Conservation (phyloP, 2,888 invertebrate species). For the Blera fallax region DNA sequence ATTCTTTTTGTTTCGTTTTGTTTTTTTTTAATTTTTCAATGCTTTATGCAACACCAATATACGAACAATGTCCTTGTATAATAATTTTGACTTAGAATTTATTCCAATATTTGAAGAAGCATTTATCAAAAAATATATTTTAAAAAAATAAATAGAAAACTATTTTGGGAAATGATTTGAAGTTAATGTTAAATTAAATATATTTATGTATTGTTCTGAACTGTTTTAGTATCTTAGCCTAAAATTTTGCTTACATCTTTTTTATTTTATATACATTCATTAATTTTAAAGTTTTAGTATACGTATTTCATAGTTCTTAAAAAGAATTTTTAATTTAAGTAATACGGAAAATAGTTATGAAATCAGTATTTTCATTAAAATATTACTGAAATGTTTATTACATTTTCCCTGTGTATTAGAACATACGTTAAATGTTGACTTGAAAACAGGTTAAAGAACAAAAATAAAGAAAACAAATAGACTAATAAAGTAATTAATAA, state of each 20-base stretch:
- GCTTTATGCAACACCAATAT: conserved; percentile 57
- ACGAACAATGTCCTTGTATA: conserved; percentile 58
- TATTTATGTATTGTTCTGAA: conserved; percentile 68
- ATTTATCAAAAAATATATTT: conserved; percentile 71
- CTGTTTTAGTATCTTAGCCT: conserved; percentile 61
- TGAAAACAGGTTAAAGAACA: not conserved
- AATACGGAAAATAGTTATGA: not conserved
- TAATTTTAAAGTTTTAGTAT: conserved; percentile 61
- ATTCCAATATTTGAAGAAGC: conserved; percentile 61
- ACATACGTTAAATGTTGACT: conserved; percentile 29
- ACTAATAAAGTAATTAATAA: not conserved
- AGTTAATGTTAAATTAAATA: conserved; percentile 27
- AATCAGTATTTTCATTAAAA: not conserved
- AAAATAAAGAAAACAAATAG: not conserved
- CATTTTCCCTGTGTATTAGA: conserved; percentile 52
- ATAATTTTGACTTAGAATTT: conserved; percentile 64
- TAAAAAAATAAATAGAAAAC: conserved; percentile 49
- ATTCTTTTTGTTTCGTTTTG: conserved; percentile 7
- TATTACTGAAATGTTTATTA: not conserved
- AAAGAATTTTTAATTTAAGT: conserved; percentile 2
- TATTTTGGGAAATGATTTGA: conserved; percentile 34
- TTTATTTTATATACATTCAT: conserved; percentile 46
- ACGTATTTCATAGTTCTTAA: conserved; percentile 62
- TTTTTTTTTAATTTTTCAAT: conserved; percentile 39
- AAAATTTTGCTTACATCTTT: conserved; percentile 10